phyloP scores from a whole-genome alignment of 2,113 vertebrate genomes.

The Alligator sinensis region DNA sequence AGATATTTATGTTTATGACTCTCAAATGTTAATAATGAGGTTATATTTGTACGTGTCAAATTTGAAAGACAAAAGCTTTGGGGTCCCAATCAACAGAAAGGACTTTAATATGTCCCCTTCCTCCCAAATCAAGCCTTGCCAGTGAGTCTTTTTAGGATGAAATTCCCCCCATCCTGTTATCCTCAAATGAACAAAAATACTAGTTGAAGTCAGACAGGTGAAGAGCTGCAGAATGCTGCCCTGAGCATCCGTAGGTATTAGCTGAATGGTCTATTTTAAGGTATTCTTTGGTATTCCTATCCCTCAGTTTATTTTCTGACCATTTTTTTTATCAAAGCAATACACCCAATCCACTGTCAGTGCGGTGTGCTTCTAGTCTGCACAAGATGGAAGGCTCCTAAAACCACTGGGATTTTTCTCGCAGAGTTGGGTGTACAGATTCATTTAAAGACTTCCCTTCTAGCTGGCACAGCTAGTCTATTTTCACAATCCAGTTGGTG shows the following conservation, averaged over 20 bases:
- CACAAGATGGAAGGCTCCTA: not conserved
- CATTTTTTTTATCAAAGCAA: not conserved
- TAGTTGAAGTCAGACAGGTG: not conserved
- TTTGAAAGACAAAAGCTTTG: not conserved
- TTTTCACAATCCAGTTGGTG: slow-evolving; percentile 10
- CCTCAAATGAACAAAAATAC: not conserved
- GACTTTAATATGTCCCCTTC: not conserved
- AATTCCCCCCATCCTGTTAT: not conserved
- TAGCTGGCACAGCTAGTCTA: not conserved
- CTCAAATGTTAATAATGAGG: not conserved
- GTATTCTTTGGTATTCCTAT: not conserved
- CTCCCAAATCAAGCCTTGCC: not conserved
- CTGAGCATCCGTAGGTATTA: not conserved
- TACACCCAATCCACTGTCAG: not conserved
- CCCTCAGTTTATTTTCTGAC: not conserved
- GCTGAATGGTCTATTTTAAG: not conserved
- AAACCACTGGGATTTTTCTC: not conserved
- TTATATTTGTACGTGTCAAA: not conserved
- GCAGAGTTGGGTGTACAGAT: not conserved
- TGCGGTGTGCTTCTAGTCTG: not conserved
- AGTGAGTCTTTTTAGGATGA: not conserved
- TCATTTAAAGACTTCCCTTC: not conserved
- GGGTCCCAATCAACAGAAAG: not conserved
- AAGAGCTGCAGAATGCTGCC: not conserved
- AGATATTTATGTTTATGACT: not conserved